A percentile compares a stretch with the other conserved stretches of the same genome.
phyloP scores from a whole-genome alignment of 2,888 invertebrate species.

The Cistogaster globosa region DNA sequence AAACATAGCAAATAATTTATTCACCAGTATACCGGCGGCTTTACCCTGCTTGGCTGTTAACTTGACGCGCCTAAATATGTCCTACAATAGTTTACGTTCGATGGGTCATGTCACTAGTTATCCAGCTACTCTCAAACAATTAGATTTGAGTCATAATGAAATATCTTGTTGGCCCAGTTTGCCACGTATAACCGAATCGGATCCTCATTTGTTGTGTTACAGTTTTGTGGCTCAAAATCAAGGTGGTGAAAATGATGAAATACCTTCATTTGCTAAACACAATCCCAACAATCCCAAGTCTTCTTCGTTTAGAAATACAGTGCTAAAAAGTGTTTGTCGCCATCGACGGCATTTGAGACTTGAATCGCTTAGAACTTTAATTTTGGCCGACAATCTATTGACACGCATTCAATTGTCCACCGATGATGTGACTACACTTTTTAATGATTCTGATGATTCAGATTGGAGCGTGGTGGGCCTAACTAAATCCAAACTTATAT shows the following conservation, averaged over 20 bases:
- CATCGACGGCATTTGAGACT: constrained; percentile 93
- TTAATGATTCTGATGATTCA: constrained; percentile 85
- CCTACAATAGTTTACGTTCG: constrained; percentile 91
- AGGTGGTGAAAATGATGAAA: constrained; percentile 74
- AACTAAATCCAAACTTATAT: constrained; percentile 89
- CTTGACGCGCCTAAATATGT: constrained; percentile 94
- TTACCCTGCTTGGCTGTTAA: constrained; percentile 95
- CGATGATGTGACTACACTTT: constrained; percentile 89
- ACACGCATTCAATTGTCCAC: constrained; percentile 91
- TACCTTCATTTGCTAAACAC: constrained; percentile 75
- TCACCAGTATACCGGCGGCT: constrained; percentile 93
- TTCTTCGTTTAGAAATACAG: constrained; percentile 86
- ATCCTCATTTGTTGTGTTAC: constrained; percentile 89
- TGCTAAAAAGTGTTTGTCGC: constrained; percentile 91
- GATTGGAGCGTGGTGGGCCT: constrained; percentile 85
- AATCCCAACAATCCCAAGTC: constrained; percentile 81
- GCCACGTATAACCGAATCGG: constrained; percentile 87
- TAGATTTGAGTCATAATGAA: constrained; percentile 96
- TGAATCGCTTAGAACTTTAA: constrained; percentile 82
- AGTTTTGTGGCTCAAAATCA: constrained; percentile 82
- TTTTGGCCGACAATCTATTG: constrained; percentile 93
- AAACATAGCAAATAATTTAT: constrained; percentile 95
- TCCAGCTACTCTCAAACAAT: constrained; percentile 93
- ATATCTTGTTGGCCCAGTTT: constrained; percentile 95
- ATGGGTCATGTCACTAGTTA: constrained; percentile 96